These are phyloP conservation scores for Diaperis boleti DNA, from an alignment of 2,888 invertebrate species.

Conservation along the genomic window DNA sequence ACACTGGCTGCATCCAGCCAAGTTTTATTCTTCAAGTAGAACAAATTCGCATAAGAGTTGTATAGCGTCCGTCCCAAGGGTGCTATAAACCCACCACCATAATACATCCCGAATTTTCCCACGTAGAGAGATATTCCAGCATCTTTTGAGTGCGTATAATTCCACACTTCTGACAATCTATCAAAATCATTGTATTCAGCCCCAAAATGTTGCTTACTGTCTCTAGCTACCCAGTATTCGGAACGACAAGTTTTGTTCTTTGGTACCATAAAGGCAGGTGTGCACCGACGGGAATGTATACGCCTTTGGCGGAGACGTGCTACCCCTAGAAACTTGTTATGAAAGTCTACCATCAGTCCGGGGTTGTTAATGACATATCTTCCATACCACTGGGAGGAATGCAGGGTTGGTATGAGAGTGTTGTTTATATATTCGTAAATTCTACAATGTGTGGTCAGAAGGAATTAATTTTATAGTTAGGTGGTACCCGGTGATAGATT, in stretches of 20 bases:
- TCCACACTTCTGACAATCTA: constrained; percentile 48
- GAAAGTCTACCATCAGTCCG: constrained; percentile 55
- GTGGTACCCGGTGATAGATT: background rate
- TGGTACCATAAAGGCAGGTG: background rate
- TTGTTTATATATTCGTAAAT: constrained; percentile 47
- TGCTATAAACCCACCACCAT: constrained; percentile 57
- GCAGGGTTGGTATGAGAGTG: constrained; percentile 50
- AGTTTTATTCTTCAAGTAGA: constrained; percentile 51
- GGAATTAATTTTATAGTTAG: background rate
- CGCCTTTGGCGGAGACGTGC: constrained; percentile 53
- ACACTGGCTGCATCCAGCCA: constrained; percentile 56
- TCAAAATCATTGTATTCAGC: constrained; percentile 17
- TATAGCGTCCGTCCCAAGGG: constrained; percentile 54
- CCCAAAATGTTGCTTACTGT: constrained; percentile 9
- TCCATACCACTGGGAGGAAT: constrained; percentile 56
- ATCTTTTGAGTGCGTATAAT: constrained; percentile 38
- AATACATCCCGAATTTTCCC: constrained; percentile 51
- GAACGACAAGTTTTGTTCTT: constrained; percentile 45
- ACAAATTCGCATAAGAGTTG: constrained; percentile 54
- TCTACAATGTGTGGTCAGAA: constrained; percentile 42
- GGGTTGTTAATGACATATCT: constrained; percentile 50
- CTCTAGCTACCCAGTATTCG: constrained; percentile 39
- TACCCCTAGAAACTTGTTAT: constrained; percentile 56
- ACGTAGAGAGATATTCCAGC: constrained; percentile 42
- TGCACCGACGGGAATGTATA: constrained; percentile 36